Evolutionary conservation across 2,113 vertebrate species (phyloP).

Genomic region (Kryptolebias marmoratus): DNA sequence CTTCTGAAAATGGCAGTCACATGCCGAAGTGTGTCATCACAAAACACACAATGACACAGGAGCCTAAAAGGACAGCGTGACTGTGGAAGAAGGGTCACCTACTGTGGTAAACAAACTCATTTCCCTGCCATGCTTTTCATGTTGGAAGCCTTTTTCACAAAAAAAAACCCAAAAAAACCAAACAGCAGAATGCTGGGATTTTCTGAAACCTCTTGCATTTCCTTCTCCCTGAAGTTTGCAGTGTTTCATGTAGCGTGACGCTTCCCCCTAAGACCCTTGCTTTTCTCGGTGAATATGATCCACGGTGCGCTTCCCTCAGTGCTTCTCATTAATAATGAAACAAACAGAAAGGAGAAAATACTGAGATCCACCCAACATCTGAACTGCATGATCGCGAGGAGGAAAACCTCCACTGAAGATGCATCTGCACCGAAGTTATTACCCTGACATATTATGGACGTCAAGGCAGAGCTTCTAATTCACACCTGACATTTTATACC

Average conservation of each 20-base stretch:
- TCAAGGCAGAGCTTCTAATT: neutral
- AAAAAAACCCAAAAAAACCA: neutral
- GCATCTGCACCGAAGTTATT: slow-evolving; percentile 9
- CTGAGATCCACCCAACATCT: slow-evolving; percentile 55
- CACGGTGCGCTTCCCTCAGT: slow-evolving; percentile 56
- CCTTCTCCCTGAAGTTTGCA: slow-evolving; percentile 56
- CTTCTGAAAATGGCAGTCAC: slow-evolving; percentile 52
- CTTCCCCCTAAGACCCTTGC: slow-evolving; percentile 27
- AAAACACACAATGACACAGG: slow-evolving; percentile 43
- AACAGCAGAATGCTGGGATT: slow-evolving; percentile 33
- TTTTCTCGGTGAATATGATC: slow-evolving; percentile 68
- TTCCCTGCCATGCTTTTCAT: neutral
- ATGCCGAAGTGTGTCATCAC: slow-evolving; percentile 50
- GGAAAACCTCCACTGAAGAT: neutral
- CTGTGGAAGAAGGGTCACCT: slow-evolving; percentile 31
- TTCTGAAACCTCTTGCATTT: slow-evolving; percentile 49
- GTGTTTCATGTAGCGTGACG: slow-evolving; percentile 64
- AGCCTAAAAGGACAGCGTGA: slow-evolving; percentile 51
- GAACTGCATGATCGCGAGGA: slow-evolving; percentile 37
- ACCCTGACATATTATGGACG: neutral
- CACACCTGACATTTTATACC: neutral
- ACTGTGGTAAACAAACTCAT: slow-evolving; percentile 8
- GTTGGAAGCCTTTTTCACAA: slow-evolving; percentile 22
- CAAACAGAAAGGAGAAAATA: slow-evolving; percentile 60
- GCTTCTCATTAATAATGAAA: slow-evolving; percentile 77